These are phyloP conservation scores for Ruditapes philippinarum DNA, from an alignment of 1,140 invertebrate species.

Conservation along the genomic window DNA sequence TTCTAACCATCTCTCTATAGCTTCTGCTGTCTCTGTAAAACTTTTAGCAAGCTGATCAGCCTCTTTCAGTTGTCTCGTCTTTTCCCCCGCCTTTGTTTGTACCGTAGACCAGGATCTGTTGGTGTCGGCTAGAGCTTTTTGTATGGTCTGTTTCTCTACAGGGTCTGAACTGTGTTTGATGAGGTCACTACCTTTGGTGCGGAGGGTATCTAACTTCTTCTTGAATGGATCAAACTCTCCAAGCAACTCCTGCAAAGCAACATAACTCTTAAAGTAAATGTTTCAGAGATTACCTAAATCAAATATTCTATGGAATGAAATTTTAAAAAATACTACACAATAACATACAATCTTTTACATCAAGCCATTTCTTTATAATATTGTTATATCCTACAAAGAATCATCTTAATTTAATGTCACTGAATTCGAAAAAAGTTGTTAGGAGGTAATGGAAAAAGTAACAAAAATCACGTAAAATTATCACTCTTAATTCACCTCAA, in stretches of 20 bases:
- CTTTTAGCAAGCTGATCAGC: slow-evolving; percentile 95
- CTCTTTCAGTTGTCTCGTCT: slow-evolving; percentile 92
- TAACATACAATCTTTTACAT: neutral
- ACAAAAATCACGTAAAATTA: too few species aligned
- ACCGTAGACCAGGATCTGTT: slow-evolving; percentile 92
- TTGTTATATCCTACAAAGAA: neutral
- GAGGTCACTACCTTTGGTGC: slow-evolving; percentile 77
- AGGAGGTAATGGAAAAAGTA: too few species aligned
- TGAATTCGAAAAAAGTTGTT: too few species aligned
- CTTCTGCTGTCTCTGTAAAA: slow-evolving; percentile 94
- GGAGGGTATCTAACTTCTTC: slow-evolving; percentile 75
- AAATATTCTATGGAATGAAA: too few species aligned
- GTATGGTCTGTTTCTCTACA: slow-evolving; percentile 78
- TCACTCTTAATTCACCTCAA: slow-evolving; percentile 17
- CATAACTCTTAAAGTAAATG: too few species aligned
- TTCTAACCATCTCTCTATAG: slow-evolving; percentile 93
- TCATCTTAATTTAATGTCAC: too few species aligned
- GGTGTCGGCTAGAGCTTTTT: slow-evolving; percentile 76
- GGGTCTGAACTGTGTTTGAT: slow-evolving; percentile 76
- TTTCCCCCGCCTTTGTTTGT: slow-evolving; percentile 90
- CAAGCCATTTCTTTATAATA: neutral
- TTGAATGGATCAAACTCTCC: slow-evolving; percentile 79
- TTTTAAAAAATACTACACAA: too few species aligned
- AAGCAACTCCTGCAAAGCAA: slow-evolving; percentile 69
- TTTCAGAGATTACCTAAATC: too few species aligned